Base-by-base conservation (phyloP, 2,113 vertebrate species). In the Vulpes lagopus region DNA sequence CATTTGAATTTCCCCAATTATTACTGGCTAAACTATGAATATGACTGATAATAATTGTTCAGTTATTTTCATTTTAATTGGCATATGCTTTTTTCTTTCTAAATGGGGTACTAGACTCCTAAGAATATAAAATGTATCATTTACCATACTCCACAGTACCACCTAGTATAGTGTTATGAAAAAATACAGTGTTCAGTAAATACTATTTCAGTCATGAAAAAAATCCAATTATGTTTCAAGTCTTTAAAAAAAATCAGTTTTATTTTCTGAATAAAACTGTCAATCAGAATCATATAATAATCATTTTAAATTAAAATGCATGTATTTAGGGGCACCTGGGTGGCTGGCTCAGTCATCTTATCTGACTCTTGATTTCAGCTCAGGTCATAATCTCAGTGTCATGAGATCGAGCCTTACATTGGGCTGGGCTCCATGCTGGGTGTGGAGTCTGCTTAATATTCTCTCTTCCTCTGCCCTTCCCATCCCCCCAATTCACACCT, bases 301-400 rank as follows among this genome's bases (percentile, higher is more conserved):
- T 53, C 87, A 53, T n/a, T 94, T 89, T 87, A 8, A 92, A 82
- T 94, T 92, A 84, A 95, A 92, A 79, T 84, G 3, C 6, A 62
- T 35, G 74, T 9, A 69, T 69, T 17, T 69, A n/a, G 3, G 3
- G 32, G 32, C 32, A n/a, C 16, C 16, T 69, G 16, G 16, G 67
- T 69, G 67, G 8, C 32, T 35, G 67, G 8, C 32, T 35, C 17
- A 10, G 32, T 69, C 32, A 35, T 69, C 19, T 16, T 69, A 69
- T 19, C 3, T 0, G 8, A 20, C 32, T 69, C 59, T 60, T 23
- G 67, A 35, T 35, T 69, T 27, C 32, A 35, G 67, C 67, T 69
- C 67, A 9, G 32, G 32, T 69, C 0, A 3, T 69, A 19, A 69
- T 69, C 17, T 69, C 67, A 8, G 67, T n/a, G 32, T 35, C 16